phyloP scores from a whole-genome alignment of 2,113 vertebrate genomes.

The Apistogramma diplotaenia region DNA sequence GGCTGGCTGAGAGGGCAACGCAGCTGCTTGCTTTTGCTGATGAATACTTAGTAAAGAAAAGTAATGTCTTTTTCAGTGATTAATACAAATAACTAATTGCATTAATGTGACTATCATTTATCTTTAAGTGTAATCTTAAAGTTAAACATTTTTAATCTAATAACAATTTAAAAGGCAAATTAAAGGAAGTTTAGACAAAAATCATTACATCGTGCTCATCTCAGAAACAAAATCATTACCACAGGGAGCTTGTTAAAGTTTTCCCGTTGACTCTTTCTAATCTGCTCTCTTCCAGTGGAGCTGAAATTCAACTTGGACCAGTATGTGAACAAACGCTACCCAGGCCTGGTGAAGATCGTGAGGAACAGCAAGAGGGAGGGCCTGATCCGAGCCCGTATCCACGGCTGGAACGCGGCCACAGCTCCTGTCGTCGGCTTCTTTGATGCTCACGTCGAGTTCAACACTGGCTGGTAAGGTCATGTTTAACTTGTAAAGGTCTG shows the following conservation, averaged over 20 bases:
- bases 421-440: conserved; percentile 93
- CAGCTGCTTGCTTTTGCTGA: background rate
- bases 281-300: conserved; percentile 80
- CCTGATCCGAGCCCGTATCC: conserved; percentile 93
- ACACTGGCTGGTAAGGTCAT: conserved; percentile 87
- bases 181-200: background rate
- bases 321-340: conserved; percentile 91
- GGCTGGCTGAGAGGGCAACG: background rate
- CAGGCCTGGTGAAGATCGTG: conserved; percentile 94
- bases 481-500: conserved; percentile 17
- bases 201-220: background rate
- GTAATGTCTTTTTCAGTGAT: background rate
- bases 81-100: background rate
- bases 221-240: background rate
- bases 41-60: background rate
- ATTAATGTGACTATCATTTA: background rate
- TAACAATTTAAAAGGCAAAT: background rate
- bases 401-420: conserved; percentile 93
- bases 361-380: conserved; percentile 92
- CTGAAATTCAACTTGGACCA: conserved; percentile 95
- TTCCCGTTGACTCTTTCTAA: background rate
- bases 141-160: background rate
- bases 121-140: background rate
- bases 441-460: conserved; percentile 97
- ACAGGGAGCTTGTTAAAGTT: background rate